Evolutionary conservation across 2,113 vertebrate species (phyloP), one percentile per base, ranked within the genome.

Genomic region (Monarcha castaneiventris): DNA sequence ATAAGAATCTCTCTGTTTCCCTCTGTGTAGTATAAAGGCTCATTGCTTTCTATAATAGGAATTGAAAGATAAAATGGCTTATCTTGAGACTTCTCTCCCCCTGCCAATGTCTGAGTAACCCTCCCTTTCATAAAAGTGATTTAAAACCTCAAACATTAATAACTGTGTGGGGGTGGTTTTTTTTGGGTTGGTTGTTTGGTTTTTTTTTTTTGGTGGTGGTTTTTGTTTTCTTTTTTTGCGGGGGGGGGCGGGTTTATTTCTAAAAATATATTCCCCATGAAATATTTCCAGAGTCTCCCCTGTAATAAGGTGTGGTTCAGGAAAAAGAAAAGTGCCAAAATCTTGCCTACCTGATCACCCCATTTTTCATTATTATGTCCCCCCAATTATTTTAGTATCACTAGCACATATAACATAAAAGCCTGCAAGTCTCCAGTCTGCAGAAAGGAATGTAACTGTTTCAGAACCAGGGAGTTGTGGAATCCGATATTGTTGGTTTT

Each of bases 291-390:
- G 22, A 55, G 21, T 72, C 30, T 78, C 9, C 30, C 2, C 5
- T 77, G 7, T 85, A 49, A 43, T 27, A 35, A 29, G 29, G 5
- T 44, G 32, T 48, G 16, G 32, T n/a, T 83, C 26, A 39, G 12
- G 25, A 21, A 37, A 26, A 51, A 32, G 6, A 26, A 13, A 22
- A 43, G 2, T 16, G 25, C 3, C 3, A 6, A 78, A 81, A 58
- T 4, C 23, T 77, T 71, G 37, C 29, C 39, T 43, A 35, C 9
- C 21, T 48, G 27, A 39, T 74, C 5, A 35, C 6, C 22, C 3
- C 3, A 9, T 71, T 82, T 58, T 78, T 87, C 16, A 7, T 0
- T 0, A 2, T 43, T 63, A 6, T 26, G 20, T 18, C 13, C 13
- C 27, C 22, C 29, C 43, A 51, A n/a, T 52, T 39, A n/a, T 21